Evolutionary conservation across 2,113 vertebrate genomes (phyloP).

Genomic region (Protobothrops mucrosquamatus): DNA sequence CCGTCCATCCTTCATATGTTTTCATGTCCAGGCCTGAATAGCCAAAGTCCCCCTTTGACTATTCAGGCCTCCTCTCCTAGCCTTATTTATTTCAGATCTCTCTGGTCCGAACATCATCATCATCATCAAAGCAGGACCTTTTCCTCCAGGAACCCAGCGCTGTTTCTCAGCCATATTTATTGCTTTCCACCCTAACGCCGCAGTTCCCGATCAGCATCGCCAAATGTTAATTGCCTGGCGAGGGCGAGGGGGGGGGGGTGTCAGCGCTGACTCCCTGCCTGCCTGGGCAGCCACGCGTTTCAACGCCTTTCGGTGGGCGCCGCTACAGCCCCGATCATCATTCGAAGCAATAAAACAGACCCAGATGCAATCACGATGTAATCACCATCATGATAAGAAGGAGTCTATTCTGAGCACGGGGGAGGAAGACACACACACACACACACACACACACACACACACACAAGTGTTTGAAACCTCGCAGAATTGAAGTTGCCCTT

Average conservation of each 20-base stretch:
- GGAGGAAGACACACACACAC: neutral
- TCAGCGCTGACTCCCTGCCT: neutral
- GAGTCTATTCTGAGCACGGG: neutral
- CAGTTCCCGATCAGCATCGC: neutral
- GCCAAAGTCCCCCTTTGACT: neutral
- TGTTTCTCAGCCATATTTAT: constrained; percentile 13
- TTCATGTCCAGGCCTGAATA: neutral
- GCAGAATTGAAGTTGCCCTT: neutral
- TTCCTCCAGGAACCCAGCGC: neutral
- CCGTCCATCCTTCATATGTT: neutral
- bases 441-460: neutral
- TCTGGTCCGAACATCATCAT: neutral
- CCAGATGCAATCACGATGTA: neutral
- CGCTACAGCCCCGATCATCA: neutral
- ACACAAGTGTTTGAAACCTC: too few species aligned
- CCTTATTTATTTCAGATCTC: neutral
- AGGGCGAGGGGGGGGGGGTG: neutral
- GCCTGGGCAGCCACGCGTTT: neutral
- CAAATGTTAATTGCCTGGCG: constrained; percentile 31
- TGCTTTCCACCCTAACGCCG: neutral
- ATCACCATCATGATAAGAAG: neutral
- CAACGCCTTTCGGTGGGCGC: neutral
- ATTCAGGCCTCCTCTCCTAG: neutral
- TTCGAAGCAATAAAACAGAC: neutral
- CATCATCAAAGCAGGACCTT: neutral